Conservation (phyloP, 2,888 invertebrate genomes). For the Ichneumoninae sp. region DNA sequence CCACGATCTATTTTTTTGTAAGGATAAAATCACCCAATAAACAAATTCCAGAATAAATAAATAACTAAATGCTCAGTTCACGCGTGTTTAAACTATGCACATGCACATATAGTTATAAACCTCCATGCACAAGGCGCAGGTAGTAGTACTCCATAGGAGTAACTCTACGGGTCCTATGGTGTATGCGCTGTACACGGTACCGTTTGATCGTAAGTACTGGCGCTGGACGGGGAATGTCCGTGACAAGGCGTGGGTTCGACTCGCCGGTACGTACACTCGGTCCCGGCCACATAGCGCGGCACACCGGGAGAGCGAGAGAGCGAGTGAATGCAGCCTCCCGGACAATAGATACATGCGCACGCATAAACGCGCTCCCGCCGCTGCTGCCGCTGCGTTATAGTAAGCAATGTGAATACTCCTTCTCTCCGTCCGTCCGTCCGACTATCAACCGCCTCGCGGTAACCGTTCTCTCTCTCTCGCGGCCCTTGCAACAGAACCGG, state of each 20-base stretch:
- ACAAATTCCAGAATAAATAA: not conserved
- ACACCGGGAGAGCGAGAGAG: not conserved
- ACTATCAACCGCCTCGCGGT: constrained; percentile 20
- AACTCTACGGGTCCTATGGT: constrained; percentile 18
- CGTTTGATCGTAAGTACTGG: constrained; percentile 66
- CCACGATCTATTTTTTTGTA: not conserved
- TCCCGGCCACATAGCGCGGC: not conserved
- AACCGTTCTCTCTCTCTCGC: constrained; percentile 11
- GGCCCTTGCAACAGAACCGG: not conserved
- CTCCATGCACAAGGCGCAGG: constrained; percentile 12
- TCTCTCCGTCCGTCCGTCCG: constrained; percentile 3
- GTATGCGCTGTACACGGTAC: constrained; percentile 56
- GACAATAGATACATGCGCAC: constrained; percentile 65
- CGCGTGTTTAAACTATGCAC: not conserved
- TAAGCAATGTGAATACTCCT: constrained; percentile 10
- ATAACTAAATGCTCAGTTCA: not conserved
- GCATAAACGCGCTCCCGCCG: constrained; percentile 57
- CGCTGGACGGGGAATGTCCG: constrained; percentile 64
- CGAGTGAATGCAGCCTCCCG: constrained; percentile 47
- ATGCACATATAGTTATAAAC: not conserved
- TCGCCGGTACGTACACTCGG: constrained; percentile 40
- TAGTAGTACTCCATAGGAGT: constrained; percentile 32
- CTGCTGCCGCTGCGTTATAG: constrained; percentile 13
- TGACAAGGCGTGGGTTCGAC: constrained; percentile 67
- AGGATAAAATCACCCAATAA: not conserved